Evolutionary conservation across 2,797 vertebrate genomes (phyloP).

Genomic region (Urocyon cinereoargenteus): DNA sequence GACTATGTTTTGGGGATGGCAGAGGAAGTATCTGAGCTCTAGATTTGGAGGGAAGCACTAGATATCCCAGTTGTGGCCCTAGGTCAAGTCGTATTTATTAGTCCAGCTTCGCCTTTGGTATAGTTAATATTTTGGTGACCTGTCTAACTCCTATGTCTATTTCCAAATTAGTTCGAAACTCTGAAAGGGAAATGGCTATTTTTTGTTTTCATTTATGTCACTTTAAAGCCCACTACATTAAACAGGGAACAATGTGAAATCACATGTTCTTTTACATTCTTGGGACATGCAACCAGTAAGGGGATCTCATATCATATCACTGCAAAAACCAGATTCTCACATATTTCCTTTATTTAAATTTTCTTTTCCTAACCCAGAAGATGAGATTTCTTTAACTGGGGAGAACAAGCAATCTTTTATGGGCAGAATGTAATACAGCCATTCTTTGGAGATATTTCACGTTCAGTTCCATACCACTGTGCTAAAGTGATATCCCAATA

Average conservation of each 20-base stretch:
- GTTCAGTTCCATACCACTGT: not conserved
- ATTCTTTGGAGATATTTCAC: not conserved
- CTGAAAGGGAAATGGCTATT: not conserved
- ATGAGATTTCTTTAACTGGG: not conserved
- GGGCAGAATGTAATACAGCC: not conserved
- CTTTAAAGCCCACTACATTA: not conserved
- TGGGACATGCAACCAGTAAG: not conserved
- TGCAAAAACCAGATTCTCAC: not conserved
- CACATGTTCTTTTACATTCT: not conserved
- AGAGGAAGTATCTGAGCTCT: not conserved
- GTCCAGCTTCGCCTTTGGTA: not conserved
- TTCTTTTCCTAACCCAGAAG: not conserved
- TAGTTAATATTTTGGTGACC: not conserved
- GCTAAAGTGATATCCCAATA: not conserved
- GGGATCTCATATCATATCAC: not conserved
- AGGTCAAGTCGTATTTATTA: not conserved
- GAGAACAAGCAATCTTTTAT: not conserved
- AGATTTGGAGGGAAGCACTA: not conserved
- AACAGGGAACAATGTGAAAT: not conserved
- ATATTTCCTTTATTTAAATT: not conserved
- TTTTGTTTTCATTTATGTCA: not conserved
- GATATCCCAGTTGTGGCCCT: not conserved
- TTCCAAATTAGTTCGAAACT: constrained; percentile 6
- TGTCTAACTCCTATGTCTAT: not conserved
- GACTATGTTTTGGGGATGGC: not conserved